A percentile compares a stretch with the other conserved stretches of the same genome.
These are phyloP conservation scores for Calliopum simillimum DNA, from an alignment of 2,888 invertebrate genomes.

Conservation along the genomic window DNA sequence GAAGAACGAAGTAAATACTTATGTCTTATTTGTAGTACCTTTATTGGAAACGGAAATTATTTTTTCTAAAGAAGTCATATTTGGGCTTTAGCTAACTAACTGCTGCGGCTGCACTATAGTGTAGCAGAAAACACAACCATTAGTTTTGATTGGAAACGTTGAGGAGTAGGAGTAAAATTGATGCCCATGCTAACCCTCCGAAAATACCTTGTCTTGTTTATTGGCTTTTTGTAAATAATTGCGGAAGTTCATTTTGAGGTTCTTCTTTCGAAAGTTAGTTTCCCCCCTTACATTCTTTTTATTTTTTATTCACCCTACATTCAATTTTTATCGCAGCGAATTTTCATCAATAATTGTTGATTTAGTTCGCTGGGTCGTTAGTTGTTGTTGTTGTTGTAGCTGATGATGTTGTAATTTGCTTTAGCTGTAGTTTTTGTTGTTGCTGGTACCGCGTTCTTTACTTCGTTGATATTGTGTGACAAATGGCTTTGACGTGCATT, in stretches of 20 bases:
- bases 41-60: no score
- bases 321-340: conserved; percentile 28
- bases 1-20: no score
- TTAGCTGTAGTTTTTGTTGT: background rate
- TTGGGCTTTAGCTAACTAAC: no score
- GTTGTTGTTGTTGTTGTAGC: background rate
- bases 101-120: conserved; percentile 3
- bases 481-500: conserved; percentile 40
- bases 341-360: conserved; percentile 57
- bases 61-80: no score
- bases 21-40: no score
- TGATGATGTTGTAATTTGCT: background rate
- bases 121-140: background rate
- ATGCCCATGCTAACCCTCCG: background rate
- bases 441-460: conserved; percentile 4
- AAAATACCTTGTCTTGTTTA: conserved; percentile 44
- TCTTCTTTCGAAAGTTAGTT: background rate
- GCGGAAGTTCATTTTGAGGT: conserved; percentile 55
- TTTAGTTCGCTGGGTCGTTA: conserved; percentile 54
- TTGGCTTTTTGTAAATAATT: conserved; percentile 58
- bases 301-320: conserved; percentile 17
- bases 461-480: conserved; percentile 39
- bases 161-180: conserved; percentile 8
- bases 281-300: background rate
- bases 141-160: no score